These are phyloP conservation scores for Poecile montanus DNA, from an alignment of 2,797 vertebrate genomes.

Conservation along the genomic window DNA sequence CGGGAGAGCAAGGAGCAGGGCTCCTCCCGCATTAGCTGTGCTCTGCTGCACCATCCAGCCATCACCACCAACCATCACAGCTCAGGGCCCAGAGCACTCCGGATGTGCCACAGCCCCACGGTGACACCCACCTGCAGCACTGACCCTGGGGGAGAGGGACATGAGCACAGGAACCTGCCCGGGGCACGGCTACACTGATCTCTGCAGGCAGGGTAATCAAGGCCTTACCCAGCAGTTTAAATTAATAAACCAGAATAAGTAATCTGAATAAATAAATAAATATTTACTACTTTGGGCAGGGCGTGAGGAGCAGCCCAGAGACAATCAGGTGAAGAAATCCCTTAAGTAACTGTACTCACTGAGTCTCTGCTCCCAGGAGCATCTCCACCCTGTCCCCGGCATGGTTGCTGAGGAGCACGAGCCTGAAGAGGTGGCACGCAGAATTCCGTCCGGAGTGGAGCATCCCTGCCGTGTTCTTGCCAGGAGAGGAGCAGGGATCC, in stretches of 20 bases:
- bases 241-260: background rate
- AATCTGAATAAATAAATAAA: too few relatives aligned
- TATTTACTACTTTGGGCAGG: background rate
- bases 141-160: background rate
- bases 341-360: constrained; percentile 80
- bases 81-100: background rate
- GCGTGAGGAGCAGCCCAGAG: fast-evolving
- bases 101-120: background rate
- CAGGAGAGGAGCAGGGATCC: constrained; percentile 82
- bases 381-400: constrained; percentile 86
- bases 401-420: constrained; percentile 87
- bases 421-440: constrained; percentile 84
- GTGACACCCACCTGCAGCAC: background rate
- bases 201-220: background rate
- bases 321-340: background rate
- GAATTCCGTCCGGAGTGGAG: constrained; percentile 82
- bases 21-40: constrained; percentile 31
- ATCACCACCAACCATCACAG: fast-evolving
- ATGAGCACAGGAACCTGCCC: background rate
- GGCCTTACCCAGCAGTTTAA: background rate
- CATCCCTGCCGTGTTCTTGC: constrained; percentile 78
- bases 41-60: background rate
- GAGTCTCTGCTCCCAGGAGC: constrained; percentile 87
- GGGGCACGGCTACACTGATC: background rate
- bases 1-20: background rate